Evolutionary conservation across 1,140 invertebrate genomes (phyloP).

Genomic region (Papilio aristodemus): DNA sequence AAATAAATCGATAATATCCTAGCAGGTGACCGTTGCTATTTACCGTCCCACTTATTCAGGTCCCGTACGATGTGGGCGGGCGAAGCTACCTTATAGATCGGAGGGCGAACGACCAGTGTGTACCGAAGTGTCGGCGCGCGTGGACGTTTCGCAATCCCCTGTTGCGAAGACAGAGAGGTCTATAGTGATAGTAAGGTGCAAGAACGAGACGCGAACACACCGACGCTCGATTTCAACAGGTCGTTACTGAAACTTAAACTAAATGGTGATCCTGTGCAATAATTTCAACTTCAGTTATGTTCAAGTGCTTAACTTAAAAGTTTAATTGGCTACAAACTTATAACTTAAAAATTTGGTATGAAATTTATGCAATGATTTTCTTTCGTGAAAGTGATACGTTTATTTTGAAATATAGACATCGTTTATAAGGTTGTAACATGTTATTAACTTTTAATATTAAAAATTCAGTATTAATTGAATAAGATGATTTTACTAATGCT

Average conservation of each 20-base stretch:
- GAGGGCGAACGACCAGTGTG: slow-evolving; percentile 61
- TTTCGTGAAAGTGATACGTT: no score
- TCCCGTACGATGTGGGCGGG: slow-evolving; percentile 62
- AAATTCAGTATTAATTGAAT: no score
- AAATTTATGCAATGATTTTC: neutral
- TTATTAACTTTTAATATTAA: no score
- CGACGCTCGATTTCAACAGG: slow-evolving; percentile 69
- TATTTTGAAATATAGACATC: no score
- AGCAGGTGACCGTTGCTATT: slow-evolving; percentile 67
- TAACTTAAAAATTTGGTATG: neutral
- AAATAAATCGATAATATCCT: neutral
- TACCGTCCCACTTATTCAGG: slow-evolving; percentile 70
- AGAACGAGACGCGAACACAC: slow-evolving; percentile 56
- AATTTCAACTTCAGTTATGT: slow-evolving; percentile 63
- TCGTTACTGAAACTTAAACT: slow-evolving; percentile 74
- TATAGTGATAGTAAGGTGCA: slow-evolving; percentile 45
- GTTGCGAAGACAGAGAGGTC: slow-evolving; percentile 51
- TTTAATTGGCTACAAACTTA: slow-evolving; percentile 41
- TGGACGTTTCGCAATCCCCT: slow-evolving; percentile 56
- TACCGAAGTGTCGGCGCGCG: slow-evolving; percentile 61
- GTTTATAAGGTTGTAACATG: no score
- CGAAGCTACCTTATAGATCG: slow-evolving; percentile 70
- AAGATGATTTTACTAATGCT: no score
- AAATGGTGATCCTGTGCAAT: slow-evolving; percentile 73
- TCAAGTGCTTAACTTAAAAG: slow-evolving; percentile 53